A percentile compares a stretch with the other conserved stretches of the same genome.
These are phyloP conservation scores for Tholera decimalis DNA, from an alignment of 2,888 invertebrate genomes.

Conservation along the genomic window DNA sequence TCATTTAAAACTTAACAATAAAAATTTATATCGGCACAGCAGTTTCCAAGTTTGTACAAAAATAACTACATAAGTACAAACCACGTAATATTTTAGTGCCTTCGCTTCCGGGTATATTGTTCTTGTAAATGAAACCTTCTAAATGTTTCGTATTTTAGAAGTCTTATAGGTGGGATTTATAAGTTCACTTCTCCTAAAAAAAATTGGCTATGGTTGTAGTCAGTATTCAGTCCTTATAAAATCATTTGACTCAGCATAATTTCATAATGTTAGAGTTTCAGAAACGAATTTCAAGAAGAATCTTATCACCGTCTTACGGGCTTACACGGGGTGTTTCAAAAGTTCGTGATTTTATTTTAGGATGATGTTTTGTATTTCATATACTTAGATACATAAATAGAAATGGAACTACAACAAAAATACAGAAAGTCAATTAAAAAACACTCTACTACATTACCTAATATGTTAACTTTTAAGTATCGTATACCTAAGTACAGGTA, in stretches of 20 bases:
- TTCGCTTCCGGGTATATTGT: slow-evolving; percentile 31
- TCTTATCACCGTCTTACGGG: neutral
- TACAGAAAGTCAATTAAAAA: no score
- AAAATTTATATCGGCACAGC: slow-evolving; percentile 11
- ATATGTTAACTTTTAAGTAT: no score
- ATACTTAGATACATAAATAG: no score
- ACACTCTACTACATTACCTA: no score
- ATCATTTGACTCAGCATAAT: neutral
- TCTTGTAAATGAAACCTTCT: slow-evolving; percentile 26
- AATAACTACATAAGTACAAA: slow-evolving; percentile 2
- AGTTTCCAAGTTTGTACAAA: slow-evolving; percentile 28
- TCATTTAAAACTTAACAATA: slow-evolving; percentile 1
- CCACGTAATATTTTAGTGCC: slow-evolving; percentile 4
- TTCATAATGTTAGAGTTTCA: no score
- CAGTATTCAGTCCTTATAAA: neutral
- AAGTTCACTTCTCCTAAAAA: neutral
- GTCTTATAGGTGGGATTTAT: neutral
- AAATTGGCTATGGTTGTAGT: neutral
- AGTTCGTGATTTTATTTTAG: no score
- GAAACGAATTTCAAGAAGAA: neutral
- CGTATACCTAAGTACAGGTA: no score
- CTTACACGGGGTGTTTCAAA: no score
- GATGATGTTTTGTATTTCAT: no score
- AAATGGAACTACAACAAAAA: no score
- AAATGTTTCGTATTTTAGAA: slow-evolving; percentile 10